Evolutionary conservation across 2,888 invertebrate species (phyloP).

Genomic region (Branchellion lobata): DNA sequence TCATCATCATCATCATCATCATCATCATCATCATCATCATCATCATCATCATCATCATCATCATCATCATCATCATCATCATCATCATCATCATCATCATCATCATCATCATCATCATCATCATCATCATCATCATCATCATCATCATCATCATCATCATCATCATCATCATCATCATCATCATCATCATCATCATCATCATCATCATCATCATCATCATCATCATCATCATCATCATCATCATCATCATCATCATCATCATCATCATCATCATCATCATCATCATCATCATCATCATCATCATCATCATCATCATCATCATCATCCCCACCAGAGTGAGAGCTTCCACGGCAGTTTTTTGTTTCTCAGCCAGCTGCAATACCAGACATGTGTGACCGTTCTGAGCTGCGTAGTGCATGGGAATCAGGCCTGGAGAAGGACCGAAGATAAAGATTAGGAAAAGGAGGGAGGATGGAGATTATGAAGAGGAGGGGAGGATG

Average conservation of each 20-base stretch:
- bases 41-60: too few species aligned
- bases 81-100: too few species aligned
- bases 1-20: too few species aligned
- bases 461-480: not conserved
- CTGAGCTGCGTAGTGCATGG: constrained; percentile 92
- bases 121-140: too few species aligned
- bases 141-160: not conserved
- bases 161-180: constrained; percentile 6
- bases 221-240: constrained; percentile 30
- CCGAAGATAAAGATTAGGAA: not conserved
- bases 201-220: constrained; percentile 26
- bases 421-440: constrained; percentile 85
- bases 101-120: too few species aligned
- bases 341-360: constrained; percentile 91
- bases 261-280: constrained; percentile 34
- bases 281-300: constrained; percentile 24
- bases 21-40: too few species aligned
- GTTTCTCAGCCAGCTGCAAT: constrained; percentile 87
- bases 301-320: not conserved
- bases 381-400: constrained; percentile 88
- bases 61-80: too few species aligned
- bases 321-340: constrained; percentile 70
- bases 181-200: constrained; percentile 24
- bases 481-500: not conserved
- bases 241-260: constrained; percentile 27